Base-by-base conservation (phyloP, 2,113 vertebrate species). In the Ardeotis arabs region DNA sequence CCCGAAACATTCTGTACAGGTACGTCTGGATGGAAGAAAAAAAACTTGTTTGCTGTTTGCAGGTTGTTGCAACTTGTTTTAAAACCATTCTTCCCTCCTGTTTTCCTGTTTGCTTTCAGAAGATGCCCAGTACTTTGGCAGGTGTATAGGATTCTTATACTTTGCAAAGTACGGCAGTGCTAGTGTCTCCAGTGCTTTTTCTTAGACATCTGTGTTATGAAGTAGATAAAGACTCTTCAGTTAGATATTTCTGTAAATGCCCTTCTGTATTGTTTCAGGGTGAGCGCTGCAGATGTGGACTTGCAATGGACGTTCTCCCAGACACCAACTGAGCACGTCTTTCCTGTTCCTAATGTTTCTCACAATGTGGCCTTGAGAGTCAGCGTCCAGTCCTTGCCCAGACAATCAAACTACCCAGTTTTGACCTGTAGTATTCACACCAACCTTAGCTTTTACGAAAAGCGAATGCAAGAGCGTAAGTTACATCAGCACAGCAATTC, bases 1-100 rank as follows among this genome's bases (percentile, higher is more conserved):
- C 99, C 97, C 98, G 99, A 95, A 99, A 99, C 98, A 99, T 99
- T 98, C 98, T 99, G 50, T 99, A 99, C 98, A 99, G 99, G 99
- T 99, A 97, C 4, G 98, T 90, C 56, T 77, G 31, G 33, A 13
- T 21, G 62, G 49, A 27, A 70, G 56, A 39, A 39, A 49, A 55
- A 29, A 14, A 5, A 12, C 20, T 45, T 0, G 0, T 37, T 70
- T 79, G 44, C 53, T 91, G 3, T 73, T 76, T 5, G 8, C 59
- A 52, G 50, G 10, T 82, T 66, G 39, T 33, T 76, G 53, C 37
- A 89, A 14, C 39, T 69, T 72, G 14, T 35, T 63, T 92, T 60
- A 59, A 77, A 66, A 24, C 27, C 9, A 2, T 69, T 73, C 21
- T 64, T 63, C 28, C 24, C 37, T 45, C 44, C n/a, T 13, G 27